These are phyloP conservation scores for Brachionus rotundiformis DNA, from an alignment of 1,140 invertebrate genomes.

Conservation along the genomic window DNA sequence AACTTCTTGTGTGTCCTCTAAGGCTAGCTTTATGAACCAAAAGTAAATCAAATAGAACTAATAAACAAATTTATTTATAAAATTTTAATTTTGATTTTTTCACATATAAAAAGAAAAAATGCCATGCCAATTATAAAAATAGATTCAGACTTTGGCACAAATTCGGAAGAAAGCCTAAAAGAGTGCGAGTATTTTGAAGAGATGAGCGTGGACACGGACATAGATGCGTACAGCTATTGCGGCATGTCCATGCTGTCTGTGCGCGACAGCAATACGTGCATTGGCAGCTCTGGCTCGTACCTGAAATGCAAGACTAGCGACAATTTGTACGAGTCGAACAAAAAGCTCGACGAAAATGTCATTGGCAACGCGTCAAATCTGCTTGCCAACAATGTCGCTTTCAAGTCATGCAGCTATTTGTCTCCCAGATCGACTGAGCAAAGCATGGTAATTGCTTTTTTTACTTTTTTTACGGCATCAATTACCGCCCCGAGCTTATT, in stretches of 20 bases:
- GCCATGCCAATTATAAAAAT: conserved; percentile 23
- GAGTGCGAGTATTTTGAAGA: neutral
- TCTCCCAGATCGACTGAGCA: neutral
- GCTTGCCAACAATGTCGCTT: neutral
- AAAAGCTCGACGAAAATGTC: neutral
- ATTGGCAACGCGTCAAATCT: conserved; percentile 35
- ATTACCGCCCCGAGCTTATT: too few relatives aligned
- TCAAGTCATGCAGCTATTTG: conserved; percentile 24
- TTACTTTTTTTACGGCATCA: neutral
- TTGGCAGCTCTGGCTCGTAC: neutral
- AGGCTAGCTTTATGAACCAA: conserved; percentile 3
- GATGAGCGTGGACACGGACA: neutral
- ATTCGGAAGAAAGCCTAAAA: neutral
- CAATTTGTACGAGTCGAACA: conserved; percentile 7
- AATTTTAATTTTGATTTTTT: neutral
- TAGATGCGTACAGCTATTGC: conserved; percentile 1
- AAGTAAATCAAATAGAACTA: neutral
- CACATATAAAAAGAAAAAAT: conserved; percentile 17
- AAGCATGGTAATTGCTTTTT: conserved; percentile 33
- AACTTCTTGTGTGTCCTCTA: conserved; percentile 40
- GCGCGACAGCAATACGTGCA: neutral
- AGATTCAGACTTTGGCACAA: neutral
- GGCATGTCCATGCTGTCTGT: neutral
- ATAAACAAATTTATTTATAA: conserved; percentile 24
- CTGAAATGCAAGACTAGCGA: conserved; percentile 14